Evolutionary conservation across 2,888 invertebrate genomes (phyloP), one percentile per base, ranked within the genome.

Genomic region (Muschampia plurimacula): DNA sequence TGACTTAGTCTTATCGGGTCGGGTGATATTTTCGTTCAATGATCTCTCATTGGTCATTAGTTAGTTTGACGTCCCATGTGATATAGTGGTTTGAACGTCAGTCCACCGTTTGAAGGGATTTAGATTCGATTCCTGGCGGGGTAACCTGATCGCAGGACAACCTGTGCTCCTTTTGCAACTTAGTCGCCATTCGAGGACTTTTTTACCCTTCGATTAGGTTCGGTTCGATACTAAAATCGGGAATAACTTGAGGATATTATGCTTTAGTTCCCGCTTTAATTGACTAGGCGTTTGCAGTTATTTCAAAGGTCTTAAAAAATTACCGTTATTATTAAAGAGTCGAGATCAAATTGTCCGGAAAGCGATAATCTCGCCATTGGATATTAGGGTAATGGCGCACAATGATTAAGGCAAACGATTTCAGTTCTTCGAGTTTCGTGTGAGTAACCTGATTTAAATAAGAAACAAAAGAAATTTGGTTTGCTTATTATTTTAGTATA

Each of bases 371-470:
- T 72, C 72, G 62, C 67, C 67, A 62, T 72, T 39, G 36, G 67
- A 67, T 67, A 72, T 72, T 72, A 72, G 72, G 55, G 67, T 62
- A 72, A 72, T 67, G 72, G 65, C 22, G 69, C 49, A 72, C 52
- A 52, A 72, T 72, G 72, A 72, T 72, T 67, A 62, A 66, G 67
- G 60, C 62, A 72, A 72, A 39, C 32, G 62, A n/a, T 62, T 67
- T 65, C n/a, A 59, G 59, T 46, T 62, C 64, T 22, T 15, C 52
- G 59, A 49, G 15, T n/a, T 57, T 39, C 15, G 69, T 55, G 22
- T 69, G 36, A 57, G 59, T 39, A 71, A 22, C 49, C 57, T 65
- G n/a, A 70, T 70, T 41, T 44, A 13, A 6, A 32, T 32, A 59
- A 13, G 28, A 59, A 59, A 59, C 55, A 55, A 55, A 55, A 55